Evolutionary conservation across 2,113 vertebrate species (phyloP).

Genomic region (Cavia porcellus): DNA sequence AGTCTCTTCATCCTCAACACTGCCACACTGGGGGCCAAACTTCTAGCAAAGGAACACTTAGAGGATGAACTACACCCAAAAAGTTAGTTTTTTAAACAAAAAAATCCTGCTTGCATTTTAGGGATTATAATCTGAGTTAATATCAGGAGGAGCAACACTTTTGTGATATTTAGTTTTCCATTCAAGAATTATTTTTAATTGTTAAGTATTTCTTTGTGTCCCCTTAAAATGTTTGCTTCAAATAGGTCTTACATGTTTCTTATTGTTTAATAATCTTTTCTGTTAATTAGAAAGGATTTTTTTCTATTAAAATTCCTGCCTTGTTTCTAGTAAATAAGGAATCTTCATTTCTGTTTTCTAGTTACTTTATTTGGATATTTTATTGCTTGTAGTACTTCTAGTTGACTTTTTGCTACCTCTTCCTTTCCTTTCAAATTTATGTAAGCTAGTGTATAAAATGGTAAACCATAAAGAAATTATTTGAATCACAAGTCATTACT

Average conservation of each 20-base stretch:
- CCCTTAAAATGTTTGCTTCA: not conserved
- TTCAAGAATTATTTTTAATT: not conserved
- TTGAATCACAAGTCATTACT: conserved; percentile 2
- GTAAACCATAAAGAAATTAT: conserved; percentile 43
- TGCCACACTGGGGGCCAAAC: not conserved
- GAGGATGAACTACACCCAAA: not conserved
- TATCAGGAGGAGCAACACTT: not conserved
- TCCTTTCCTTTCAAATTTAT: conserved; percentile 40
- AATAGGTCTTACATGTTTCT: not conserved
- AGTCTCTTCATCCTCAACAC: not conserved
- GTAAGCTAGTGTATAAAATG: conserved; percentile 31
- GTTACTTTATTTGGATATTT: conserved; percentile 71
- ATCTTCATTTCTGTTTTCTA: conserved; percentile 72
- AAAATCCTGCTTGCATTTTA: not conserved
- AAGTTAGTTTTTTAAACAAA: not conserved
- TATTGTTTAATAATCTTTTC: not conserved
- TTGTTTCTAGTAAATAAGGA: conserved; percentile 57
- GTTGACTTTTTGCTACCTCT: conserved; percentile 46
- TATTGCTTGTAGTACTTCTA: conserved; percentile 45
- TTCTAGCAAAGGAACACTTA: not conserved
- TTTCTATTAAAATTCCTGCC: conserved; percentile 33
- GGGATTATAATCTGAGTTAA: conserved; percentile 22
- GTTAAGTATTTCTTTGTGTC: not conserved
- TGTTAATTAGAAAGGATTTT: conserved; percentile 28
- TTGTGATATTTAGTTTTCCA: not conserved